A percentile compares a stretch with the other conserved stretches of the same genome.
These are phyloP conservation scores for Coremacera marginata DNA, from an alignment of 2,888 invertebrate species.

Conservation along the genomic window DNA sequence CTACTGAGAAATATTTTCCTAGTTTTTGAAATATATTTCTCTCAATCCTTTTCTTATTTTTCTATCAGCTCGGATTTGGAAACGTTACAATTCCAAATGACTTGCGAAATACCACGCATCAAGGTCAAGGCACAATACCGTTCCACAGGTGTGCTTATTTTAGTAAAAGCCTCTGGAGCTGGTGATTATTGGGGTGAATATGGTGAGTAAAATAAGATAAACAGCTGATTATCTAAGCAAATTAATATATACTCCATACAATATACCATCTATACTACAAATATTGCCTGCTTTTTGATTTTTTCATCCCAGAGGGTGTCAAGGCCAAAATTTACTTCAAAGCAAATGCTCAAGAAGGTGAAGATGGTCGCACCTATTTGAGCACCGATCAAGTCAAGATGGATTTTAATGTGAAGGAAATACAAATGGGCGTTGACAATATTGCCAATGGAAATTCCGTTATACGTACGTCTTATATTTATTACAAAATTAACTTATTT, in stretches of 20 bases:
- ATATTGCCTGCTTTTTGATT: not conserved
- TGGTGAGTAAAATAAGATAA: conserved; percentile 71
- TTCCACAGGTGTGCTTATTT: conserved; percentile 82
- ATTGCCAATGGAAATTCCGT: conserved; percentile 85
- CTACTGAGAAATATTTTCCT: too few species aligned
- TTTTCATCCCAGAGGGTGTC: conserved; percentile 77
- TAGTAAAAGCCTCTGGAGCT: conserved; percentile 86
- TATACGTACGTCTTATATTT: conserved; percentile 75
- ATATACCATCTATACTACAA: too few species aligned
- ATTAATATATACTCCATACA: too few species aligned
- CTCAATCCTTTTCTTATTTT: conserved; percentile 1
- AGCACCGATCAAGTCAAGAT: conserved; percentile 83
- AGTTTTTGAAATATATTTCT: too few species aligned
- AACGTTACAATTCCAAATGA: conserved; percentile 84
- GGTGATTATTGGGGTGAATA: conserved; percentile 93
- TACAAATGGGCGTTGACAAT: conserved; percentile 88
- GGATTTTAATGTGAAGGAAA: conserved; percentile 86
- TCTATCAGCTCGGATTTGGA: conserved; percentile 78
- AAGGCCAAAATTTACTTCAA: conserved; percentile 87
- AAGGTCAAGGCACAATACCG: conserved; percentile 83
- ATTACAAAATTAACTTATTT: not conserved
- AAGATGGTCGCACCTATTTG: conserved; percentile 78
- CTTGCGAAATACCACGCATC: conserved; percentile 84
- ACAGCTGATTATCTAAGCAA: too few species aligned
- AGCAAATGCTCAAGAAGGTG: conserved; percentile 74